These are phyloP conservation scores for Endotricha flammealis DNA, from an alignment of 2,888 invertebrate genomes.

Conservation along the genomic window DNA sequence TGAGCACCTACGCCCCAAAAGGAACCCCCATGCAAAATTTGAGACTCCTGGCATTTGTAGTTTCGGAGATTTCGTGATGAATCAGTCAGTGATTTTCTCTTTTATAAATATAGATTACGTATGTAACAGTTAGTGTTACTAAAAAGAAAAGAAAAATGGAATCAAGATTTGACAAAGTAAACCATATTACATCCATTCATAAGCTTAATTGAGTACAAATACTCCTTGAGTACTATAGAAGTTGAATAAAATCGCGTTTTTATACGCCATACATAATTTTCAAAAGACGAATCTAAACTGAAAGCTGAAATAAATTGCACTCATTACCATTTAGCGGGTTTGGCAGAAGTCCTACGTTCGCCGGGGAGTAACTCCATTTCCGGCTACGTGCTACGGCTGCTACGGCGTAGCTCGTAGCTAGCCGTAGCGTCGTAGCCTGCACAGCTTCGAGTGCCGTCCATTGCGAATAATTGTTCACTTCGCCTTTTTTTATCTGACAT, in stretches of 20 bases:
- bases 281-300: constrained; percentile 25
- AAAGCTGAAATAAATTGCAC: constrained; percentile 45
- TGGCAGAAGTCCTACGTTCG: constrained; percentile 57
- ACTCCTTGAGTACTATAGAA: too few relatives aligned
- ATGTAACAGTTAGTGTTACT: too few relatives aligned
- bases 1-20: too few relatives aligned
- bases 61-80: too few relatives aligned
- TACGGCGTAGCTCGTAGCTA: constrained; percentile 41
- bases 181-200: too few relatives aligned
- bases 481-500: constrained; percentile 39
- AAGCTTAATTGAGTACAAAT: too few relatives aligned
- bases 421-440: constrained; percentile 40
- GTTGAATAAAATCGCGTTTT: constrained; percentile 6
- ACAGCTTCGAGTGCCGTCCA: constrained; percentile 48
- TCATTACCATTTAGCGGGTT: constrained; percentile 64
- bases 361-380: constrained; percentile 64
- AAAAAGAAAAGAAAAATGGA: too few relatives aligned
- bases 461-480: constrained; percentile 54
- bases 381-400: constrained; percentile 64
- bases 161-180: too few relatives aligned
- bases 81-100: too few relatives aligned
- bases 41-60: too few relatives aligned
- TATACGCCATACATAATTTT: constrained; percentile 13
- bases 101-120: too few relatives aligned
- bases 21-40: too few relatives aligned